Evolutionary conservation across 2,113 vertebrate genomes (phyloP).

Genomic region (Rhadina sibilatrix): DNA sequence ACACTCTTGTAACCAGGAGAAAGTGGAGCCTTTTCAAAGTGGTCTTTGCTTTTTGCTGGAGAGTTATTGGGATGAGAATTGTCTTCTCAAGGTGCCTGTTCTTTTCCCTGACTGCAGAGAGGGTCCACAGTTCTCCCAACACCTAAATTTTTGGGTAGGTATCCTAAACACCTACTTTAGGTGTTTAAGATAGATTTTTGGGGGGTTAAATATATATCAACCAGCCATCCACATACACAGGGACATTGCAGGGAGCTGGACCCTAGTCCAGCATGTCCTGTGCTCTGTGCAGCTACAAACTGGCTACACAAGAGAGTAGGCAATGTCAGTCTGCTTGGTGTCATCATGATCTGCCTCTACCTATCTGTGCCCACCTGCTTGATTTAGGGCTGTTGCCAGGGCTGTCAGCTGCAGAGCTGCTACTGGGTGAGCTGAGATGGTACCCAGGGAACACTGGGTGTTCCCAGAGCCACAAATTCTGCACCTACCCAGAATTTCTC

Average conservation of each 20-base stretch:
- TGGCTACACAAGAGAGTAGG: background rate
- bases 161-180: background rate
- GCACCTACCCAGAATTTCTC: background rate
- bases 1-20: accelerated
- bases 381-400: background rate
- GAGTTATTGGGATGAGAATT: background rate
- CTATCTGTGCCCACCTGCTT: background rate
- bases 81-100: background rate
- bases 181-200: background rate
- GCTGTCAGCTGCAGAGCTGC: background rate
- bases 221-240: background rate
- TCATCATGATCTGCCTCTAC: background rate
- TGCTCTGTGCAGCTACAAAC: background rate
- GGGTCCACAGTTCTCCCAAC: background rate
- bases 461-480: background rate
- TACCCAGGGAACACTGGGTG: background rate
- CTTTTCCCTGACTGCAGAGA: background rate
- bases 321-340: accelerated
- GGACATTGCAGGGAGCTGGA: background rate
- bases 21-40: background rate
- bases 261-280: background rate
- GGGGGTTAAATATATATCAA: background rate
- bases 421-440: background rate
- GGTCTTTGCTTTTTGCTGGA: background rate
- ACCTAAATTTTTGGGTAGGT: background rate